Percentiles rank a stretch among this genome's conserved stretches.
phyloP scores from a whole-genome alignment of 2,888 invertebrate genomes.

The Gasteruption jaculator region DNA sequence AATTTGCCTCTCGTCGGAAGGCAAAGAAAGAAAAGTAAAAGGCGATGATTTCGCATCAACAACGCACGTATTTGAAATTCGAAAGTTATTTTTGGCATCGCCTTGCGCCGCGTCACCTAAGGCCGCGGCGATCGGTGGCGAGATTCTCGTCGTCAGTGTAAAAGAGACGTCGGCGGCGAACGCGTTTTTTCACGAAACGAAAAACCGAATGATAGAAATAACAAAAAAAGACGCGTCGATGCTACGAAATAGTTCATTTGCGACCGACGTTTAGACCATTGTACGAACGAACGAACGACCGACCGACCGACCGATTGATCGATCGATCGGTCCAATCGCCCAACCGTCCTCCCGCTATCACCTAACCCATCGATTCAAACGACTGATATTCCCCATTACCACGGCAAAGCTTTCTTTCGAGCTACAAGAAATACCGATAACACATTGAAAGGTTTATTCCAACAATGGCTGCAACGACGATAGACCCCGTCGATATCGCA shows the following conservation, averaged over 20 bases:
- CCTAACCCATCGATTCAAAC: too few species aligned
- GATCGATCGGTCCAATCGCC: too few species aligned
- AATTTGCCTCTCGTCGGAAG: conserved; percentile 2
- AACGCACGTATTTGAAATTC: conserved; percentile 38
- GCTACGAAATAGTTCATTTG: background rate
- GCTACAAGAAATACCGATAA: conserved; percentile 22
- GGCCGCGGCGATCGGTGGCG: conserved; percentile 31
- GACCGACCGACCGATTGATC: too few species aligned
- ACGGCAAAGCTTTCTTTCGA: background rate
- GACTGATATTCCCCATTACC: conserved; percentile 1
- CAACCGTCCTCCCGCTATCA: too few species aligned
- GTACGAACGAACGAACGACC: conserved; percentile 41
- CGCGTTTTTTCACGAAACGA: conserved; percentile 30
- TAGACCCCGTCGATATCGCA: conserved; percentile 82
- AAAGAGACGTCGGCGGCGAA: conserved; percentile 45
- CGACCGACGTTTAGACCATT: conserved; percentile 35
- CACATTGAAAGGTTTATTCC: conserved; percentile 22
- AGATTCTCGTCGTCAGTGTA: conserved; percentile 43
- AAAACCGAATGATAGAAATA: conserved; percentile 8
- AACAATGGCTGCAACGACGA: conserved; percentile 47
- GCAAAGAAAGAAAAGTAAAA: too few species aligned
- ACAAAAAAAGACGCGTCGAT: conserved; percentile 6
- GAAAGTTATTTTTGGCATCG: conserved; percentile 40
- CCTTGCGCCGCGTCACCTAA: conserved; percentile 33
- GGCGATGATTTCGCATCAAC: too few species aligned